Conservation (phyloP, 2,888 invertebrate species). For the Arge pagana region DNA sequence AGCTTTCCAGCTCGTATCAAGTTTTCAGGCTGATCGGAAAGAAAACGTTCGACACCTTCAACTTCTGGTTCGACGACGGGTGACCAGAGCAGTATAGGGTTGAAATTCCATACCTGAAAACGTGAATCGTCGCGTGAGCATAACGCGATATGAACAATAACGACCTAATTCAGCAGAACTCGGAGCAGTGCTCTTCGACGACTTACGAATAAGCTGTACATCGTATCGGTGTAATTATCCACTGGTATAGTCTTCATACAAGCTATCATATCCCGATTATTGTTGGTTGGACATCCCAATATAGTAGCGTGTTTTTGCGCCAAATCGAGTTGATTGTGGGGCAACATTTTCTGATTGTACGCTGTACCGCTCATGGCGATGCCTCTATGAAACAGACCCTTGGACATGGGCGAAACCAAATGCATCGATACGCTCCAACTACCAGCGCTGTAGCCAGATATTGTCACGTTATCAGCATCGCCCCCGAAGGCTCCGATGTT, state of each 20-base stretch:
- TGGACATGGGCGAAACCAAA: slow-evolving; percentile 66
- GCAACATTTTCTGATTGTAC: slow-evolving; percentile 62
- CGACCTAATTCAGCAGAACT: background rate
- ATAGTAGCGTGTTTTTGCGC: slow-evolving; percentile 68
- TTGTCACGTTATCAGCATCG: slow-evolving; percentile 67
- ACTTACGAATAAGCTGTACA: slow-evolving; percentile 38
- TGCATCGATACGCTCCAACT: slow-evolving; percentile 57
- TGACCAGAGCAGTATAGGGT: slow-evolving; percentile 64
- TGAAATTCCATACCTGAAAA: slow-evolving; percentile 62
- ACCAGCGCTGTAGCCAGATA: slow-evolving; percentile 65
- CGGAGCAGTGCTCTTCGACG: no score
- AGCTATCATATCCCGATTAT: slow-evolving; percentile 61
- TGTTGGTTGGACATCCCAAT: slow-evolving; percentile 63
- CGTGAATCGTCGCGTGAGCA: no score
- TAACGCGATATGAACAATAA: slow-evolving; percentile 4
- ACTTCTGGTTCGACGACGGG: slow-evolving; percentile 71
- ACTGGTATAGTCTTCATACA: slow-evolving; percentile 64
- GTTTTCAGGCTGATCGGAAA: slow-evolving; percentile 66
- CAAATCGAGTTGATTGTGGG: slow-evolving; percentile 62
- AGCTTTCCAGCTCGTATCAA: slow-evolving; percentile 64
- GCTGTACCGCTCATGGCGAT: slow-evolving; percentile 72
- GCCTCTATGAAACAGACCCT: slow-evolving; percentile 71
- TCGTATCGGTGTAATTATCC: slow-evolving; percentile 36
- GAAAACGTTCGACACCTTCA: slow-evolving; percentile 68
- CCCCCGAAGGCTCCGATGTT: slow-evolving; percentile 74